A percentile compares a stretch with the other conserved stretches of the same genome.
Conservation (phyloP, 2,888 invertebrate species). For the Lagria hirta region DNA sequence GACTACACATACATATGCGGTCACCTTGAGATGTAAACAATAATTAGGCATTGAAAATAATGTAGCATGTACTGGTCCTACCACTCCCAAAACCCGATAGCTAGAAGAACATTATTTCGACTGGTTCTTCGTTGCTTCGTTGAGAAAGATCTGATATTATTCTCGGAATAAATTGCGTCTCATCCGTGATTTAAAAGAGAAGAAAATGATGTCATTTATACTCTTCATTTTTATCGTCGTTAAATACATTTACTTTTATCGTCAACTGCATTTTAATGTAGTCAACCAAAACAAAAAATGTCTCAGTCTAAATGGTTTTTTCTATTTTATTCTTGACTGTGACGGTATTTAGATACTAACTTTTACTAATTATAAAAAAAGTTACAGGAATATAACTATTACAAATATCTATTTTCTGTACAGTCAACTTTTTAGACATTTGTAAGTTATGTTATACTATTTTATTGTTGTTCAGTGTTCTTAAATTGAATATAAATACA, state of each 20-base stretch:
- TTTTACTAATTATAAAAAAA: too few relatives aligned
- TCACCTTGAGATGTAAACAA: slow-evolving; percentile 54
- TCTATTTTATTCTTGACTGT: too few relatives aligned
- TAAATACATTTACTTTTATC: slow-evolving; percentile 29
- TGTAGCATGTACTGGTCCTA: slow-evolving; percentile 44
- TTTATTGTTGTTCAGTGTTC: too few relatives aligned
- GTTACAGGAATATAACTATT: too few relatives aligned
- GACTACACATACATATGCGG: slow-evolving; percentile 49
- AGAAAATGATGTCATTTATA: slow-evolving; percentile 42
- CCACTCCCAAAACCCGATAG: slow-evolving; percentile 40
- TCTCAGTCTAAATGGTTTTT: too few relatives aligned
- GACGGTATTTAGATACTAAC: too few relatives aligned
- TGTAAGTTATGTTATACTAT: too few relatives aligned
- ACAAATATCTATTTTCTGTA: too few relatives aligned
- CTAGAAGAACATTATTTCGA: slow-evolving; percentile 36
- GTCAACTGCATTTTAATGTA: slow-evolving; percentile 20
- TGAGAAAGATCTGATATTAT: slow-evolving; percentile 42
- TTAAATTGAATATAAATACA: too few relatives aligned
- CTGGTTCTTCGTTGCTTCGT: slow-evolving; percentile 40
- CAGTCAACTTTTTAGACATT: too few relatives aligned
- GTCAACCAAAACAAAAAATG: too few relatives aligned
- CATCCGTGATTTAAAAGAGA: slow-evolving; percentile 37
- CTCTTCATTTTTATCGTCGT: slow-evolving; percentile 38
- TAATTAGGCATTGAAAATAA: slow-evolving; percentile 52
- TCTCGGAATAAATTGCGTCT: slow-evolving; percentile 44